Evolutionary conservation across 2,113 vertebrate genomes (phyloP).

Genomic region (Ciconia boyciana): DNA sequence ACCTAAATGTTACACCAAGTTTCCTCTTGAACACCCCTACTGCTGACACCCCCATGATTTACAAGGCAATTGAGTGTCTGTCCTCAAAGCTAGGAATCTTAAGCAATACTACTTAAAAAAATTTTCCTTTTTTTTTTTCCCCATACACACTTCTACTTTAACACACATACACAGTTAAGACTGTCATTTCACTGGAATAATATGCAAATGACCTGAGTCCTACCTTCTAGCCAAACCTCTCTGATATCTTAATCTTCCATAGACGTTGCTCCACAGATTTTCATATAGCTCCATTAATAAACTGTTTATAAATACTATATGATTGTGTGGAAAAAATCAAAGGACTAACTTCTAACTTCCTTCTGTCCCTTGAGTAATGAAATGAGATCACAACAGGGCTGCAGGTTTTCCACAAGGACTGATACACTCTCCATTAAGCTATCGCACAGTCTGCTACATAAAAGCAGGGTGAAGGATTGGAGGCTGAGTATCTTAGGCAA

Average conservation of each 20-base stretch:
- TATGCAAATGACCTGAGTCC: rapidly evolving
- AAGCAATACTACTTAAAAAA: not conserved
- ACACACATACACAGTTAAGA: not conserved
- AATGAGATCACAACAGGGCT: not conserved
- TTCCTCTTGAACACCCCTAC: not conserved
- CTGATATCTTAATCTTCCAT: not conserved
- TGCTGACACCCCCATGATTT: not conserved
- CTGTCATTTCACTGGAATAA: not conserved
- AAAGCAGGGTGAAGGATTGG: not conserved
- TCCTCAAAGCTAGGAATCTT: not conserved
- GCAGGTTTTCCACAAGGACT: not conserved
- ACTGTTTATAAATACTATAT: not conserved
- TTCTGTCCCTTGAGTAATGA: not conserved
- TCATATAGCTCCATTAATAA: not conserved
- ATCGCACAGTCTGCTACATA: not conserved
- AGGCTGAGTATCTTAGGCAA: not conserved
- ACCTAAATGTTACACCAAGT: not conserved
- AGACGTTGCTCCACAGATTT: not conserved
- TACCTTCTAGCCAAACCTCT: not conserved
- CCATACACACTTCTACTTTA: not conserved
- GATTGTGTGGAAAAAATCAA: not conserved
- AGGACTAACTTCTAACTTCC: not conserved
- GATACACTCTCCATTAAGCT: not conserved
- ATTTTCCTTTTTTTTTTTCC: not conserved
- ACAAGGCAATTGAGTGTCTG: not conserved